phyloP scores from a whole-genome alignment of 2,888 invertebrate species.

The Idaea straminata region DNA sequence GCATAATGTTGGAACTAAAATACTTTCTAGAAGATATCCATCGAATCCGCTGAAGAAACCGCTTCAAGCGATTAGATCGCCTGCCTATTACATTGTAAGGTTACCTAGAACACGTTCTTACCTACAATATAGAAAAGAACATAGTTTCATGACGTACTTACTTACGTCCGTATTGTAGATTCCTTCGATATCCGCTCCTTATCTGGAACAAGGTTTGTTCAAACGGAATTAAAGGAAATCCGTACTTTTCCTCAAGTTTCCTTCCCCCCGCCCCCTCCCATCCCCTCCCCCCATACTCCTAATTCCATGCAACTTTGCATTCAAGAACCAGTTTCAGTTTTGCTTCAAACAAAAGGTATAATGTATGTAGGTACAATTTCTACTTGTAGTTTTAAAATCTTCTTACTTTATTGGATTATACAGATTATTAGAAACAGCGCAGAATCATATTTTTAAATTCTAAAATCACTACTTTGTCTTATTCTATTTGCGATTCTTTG shows the following conservation, averaged over 20 bases:
- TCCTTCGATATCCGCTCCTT: background rate
- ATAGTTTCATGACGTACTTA: background rate
- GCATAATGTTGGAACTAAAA: no score
- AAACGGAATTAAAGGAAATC: constrained; percentile 3
- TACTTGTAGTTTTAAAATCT: background rate
- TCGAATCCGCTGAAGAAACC: no score
- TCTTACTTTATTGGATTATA: no score
- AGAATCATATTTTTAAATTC: no score
- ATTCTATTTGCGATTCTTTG: no score
- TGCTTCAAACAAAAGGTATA: background rate
- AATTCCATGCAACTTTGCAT: background rate
- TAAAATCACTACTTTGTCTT: no score
- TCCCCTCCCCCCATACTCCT: background rate
- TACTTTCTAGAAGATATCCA: no score
- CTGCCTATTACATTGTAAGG: no score
- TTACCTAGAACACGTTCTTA: no score
- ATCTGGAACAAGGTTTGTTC: constrained; percentile 1
- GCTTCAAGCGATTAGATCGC: no score
- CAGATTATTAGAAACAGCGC: no score
- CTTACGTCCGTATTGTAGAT: background rate
- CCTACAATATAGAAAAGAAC: background rate
- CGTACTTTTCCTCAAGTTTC: constrained; percentile 2
- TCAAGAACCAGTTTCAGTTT: background rate
- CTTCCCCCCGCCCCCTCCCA: background rate
- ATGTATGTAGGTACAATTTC: background rate